Conservation (phyloP, 1,140 invertebrate genomes). For the Pseudomyrmex cubaensis region DNA sequence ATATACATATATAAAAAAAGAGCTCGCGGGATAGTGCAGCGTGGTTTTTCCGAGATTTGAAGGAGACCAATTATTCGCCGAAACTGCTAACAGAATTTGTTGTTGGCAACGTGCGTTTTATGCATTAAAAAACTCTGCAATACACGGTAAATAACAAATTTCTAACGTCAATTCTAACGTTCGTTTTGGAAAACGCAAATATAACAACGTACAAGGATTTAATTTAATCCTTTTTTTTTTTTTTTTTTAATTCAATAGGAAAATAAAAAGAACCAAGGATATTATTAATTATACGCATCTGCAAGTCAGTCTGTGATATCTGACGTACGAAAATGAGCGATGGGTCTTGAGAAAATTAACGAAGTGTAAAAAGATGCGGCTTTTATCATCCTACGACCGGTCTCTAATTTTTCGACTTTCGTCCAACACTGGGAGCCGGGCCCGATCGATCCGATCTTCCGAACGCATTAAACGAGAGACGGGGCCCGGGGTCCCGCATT, state of each 20-base stretch:
- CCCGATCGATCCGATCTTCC: conserved; percentile 51
- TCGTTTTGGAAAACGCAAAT: neutral
- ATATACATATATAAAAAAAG: conserved; percentile 38
- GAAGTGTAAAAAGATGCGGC: conserved; percentile 2
- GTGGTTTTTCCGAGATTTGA: conserved; percentile 66
- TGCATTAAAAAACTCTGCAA: conserved; percentile 20
- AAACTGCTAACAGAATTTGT: conserved; percentile 57
- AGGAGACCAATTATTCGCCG: conserved; percentile 53
- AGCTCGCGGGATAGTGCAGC: neutral
- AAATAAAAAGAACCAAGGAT: neutral
- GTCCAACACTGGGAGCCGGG: conserved; percentile 38
- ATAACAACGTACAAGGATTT: neutral
- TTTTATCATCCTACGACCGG: neutral
- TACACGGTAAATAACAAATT: too few species aligned
- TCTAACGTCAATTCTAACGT: neutral
- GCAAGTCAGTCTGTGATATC: neutral
- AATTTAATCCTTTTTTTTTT: neutral
- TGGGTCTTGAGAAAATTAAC: conserved; percentile 22
- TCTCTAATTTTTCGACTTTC: conserved; percentile 34
- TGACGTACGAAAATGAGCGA: neutral
- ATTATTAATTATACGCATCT: neutral
- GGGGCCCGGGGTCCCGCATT: neutral
- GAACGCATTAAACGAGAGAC: conserved; percentile 39
- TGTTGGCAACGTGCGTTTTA: conserved; percentile 35
- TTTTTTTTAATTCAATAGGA: too few species aligned